phyloP scores from a whole-genome alignment of 1,140 invertebrate genomes.

The Dermatophagoides farinae region DNA sequence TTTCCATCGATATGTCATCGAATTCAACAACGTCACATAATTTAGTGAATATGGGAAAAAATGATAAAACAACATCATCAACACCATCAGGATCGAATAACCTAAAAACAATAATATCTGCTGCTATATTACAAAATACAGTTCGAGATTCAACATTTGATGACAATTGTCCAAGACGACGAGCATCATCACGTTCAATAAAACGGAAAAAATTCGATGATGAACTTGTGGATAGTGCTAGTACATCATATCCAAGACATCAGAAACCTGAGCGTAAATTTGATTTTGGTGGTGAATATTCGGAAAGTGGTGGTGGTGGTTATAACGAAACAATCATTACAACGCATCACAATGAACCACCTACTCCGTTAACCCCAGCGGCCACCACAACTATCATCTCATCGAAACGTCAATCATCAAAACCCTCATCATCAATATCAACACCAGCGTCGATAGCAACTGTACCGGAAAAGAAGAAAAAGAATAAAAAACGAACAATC shows the following conservation, averaged over 20 bases:
- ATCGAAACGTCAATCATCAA: neutral
- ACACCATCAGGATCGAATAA: neutral
- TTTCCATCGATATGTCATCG: no score
- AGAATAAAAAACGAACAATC: neutral
- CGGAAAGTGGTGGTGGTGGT: neutral
- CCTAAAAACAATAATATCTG: neutral
- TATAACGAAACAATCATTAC: neutral
- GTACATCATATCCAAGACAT: slow-evolving; percentile 20
- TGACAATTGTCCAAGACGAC: slow-evolving; percentile 17
- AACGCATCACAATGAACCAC: neutral
- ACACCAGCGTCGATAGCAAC: neutral
- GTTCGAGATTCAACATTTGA: neutral
- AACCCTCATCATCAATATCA: neutral
- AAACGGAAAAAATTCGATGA: slow-evolving; percentile 90
- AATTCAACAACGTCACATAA: neutral
- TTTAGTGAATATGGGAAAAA: neutral
- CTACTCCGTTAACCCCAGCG: neutral
- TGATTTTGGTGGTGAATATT: neutral
- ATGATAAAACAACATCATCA: neutral
- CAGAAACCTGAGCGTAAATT: neutral
- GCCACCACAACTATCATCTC: neutral
- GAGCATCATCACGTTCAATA: slow-evolving; percentile 70
- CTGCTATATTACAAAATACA: no score
- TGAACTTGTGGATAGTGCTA: slow-evolving; percentile 52
- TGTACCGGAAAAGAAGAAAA: neutral